Evolutionary conservation across 2,888 invertebrate genomes (phyloP).

Genomic region (Siphonodentalium dalli): DNA sequence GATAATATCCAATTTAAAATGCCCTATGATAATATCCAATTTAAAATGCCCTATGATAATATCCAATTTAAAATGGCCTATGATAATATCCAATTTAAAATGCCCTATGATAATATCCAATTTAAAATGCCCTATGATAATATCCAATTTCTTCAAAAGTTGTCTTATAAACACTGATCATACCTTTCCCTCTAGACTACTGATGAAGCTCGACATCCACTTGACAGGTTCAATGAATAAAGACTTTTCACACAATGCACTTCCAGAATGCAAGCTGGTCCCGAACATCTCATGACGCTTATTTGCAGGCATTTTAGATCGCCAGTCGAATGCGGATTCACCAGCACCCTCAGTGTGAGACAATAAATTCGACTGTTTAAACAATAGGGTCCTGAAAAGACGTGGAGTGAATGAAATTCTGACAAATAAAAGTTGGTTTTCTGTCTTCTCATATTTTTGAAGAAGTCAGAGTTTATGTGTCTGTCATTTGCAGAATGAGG

Average conservation of each 20-base stretch:
- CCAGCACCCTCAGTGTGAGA: conserved; percentile 73
- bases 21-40: no score
- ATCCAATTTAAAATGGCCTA: no score
- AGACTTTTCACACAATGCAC: conserved; percentile 73
- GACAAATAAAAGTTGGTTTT: background rate
- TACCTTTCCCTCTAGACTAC: conserved; percentile 79
- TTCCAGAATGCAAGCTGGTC: background rate
- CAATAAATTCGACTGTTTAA: conserved; percentile 80
- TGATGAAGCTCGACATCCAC: conserved; percentile 83
- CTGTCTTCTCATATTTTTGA: background rate
- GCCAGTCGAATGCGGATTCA: conserved; percentile 58
- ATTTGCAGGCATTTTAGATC: conserved; percentile 35
- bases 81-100: no score
- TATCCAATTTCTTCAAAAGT: no score
- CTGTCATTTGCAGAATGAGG: no score
- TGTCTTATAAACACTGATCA: conserved; percentile 62
- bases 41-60: no score
- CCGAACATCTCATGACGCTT: background rate
- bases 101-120: no score
- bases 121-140: no score
- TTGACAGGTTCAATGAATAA: conserved; percentile 88
- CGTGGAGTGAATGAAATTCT: background rate
- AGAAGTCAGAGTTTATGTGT: background rate
- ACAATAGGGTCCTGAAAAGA: conserved; percentile 74
- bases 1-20: no score